Conservation (phyloP, 2,113 vertebrate genomes). For the Psilopsiagon aurifrons region DNA sequence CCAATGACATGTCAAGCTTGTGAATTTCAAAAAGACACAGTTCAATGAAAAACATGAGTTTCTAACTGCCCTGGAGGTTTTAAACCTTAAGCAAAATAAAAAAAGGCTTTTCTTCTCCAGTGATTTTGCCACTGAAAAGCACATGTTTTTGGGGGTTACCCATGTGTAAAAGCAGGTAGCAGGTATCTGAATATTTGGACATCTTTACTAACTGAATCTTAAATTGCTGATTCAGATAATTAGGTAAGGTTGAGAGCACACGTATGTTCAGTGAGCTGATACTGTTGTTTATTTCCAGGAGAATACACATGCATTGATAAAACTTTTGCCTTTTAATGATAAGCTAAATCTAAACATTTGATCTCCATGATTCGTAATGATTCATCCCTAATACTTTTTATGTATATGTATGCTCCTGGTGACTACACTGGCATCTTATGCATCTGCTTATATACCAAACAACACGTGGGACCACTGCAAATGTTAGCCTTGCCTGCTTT, state of each 20-base stretch:
- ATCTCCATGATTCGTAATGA: neutral
- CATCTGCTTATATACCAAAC: neutral
- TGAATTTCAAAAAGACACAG: constrained; percentile 79
- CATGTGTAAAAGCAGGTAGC: constrained; percentile 36
- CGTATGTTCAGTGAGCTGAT: neutral
- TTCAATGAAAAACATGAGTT: constrained; percentile 79
- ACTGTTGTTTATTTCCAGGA: neutral
- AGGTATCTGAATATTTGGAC: constrained; percentile 53
- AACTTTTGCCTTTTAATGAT: neutral
- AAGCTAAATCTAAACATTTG: neutral
- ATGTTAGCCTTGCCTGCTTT: neutral
- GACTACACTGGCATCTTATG: neutral
- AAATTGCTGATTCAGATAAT: constrained; percentile 46
- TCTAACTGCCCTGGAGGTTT: constrained; percentile 77
- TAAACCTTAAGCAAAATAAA: constrained; percentile 70
- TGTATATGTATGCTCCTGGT: neutral
- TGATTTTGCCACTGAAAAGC: constrained; percentile 54
- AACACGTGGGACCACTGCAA: neutral
- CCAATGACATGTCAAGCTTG: constrained; percentile 75
- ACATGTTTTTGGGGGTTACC: constrained; percentile 23
- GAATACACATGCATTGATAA: neutral
- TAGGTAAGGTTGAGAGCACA: neutral
- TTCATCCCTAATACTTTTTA: neutral
- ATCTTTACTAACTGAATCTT: constrained; percentile 23
- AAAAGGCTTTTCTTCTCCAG: constrained; percentile 63